A percentile compares a stretch with the other conserved stretches of the same genome.
phyloP scores from a whole-genome alignment of 2,113 vertebrate genomes.

The Xyliphius kryptos region DNA sequence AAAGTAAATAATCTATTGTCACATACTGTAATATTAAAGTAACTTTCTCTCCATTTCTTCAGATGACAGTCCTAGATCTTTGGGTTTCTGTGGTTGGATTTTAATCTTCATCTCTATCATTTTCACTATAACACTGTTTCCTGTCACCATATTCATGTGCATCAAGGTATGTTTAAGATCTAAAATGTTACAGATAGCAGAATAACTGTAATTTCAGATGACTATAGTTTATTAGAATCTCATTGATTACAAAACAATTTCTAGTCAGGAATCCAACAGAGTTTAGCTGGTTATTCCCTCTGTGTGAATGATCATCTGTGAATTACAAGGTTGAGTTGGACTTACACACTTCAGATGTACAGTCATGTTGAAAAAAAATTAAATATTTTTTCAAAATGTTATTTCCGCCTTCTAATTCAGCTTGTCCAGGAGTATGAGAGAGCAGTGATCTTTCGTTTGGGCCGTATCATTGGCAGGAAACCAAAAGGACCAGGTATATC shows the following conservation, averaged over 20 bases:
- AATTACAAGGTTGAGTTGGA: too few species aligned
- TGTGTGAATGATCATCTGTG: too few species aligned
- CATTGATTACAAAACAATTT: too few species aligned
- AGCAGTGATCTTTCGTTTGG: conserved; percentile 80
- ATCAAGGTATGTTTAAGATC: conserved; percentile 68
- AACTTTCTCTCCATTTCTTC: not conserved
- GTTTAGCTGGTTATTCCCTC: too few species aligned
- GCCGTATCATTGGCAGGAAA: conserved; percentile 70
- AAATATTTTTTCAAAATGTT: not conserved
- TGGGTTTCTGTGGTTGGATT: conserved; percentile 75
- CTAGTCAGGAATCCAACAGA: too few species aligned
- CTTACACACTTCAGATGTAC: too few species aligned
- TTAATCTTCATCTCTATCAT: conserved; percentile 70
- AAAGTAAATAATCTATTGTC: too few species aligned
- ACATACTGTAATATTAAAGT: too few species aligned
- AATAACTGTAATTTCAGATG: not conserved
- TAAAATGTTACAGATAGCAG: not conserved
- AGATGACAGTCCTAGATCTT: conserved; percentile 56
- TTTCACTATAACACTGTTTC: conserved; percentile 66
- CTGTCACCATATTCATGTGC: conserved; percentile 73
- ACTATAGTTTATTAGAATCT: too few species aligned
- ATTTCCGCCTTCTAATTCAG: conserved; percentile 47
- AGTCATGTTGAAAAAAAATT: too few species aligned
- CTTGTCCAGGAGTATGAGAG: conserved; percentile 81
- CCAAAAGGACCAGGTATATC: conserved; percentile 81